These are phyloP conservation scores for Lysandra bellargus DNA, from an alignment of 2,888 invertebrate species.

Conservation along the genomic window DNA sequence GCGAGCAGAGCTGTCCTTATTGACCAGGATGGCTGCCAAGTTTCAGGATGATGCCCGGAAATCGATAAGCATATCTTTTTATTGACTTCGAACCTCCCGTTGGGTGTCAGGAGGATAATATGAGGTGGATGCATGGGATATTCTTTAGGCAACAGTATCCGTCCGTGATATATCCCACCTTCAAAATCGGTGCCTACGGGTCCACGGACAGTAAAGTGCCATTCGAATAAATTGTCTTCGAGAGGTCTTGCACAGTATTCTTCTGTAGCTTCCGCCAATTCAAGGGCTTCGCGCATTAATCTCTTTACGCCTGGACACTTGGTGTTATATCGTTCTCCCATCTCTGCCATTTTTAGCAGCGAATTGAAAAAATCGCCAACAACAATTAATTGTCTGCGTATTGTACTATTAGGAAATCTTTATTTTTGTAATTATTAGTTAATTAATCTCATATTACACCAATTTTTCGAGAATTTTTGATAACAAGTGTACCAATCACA, in stretches of 20 bases:
- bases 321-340: constrained; percentile 73
- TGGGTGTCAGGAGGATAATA: constrained; percentile 95
- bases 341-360: constrained; percentile 58
- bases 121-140: constrained; percentile 99
- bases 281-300: constrained; percentile 94
- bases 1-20: constrained; percentile 95
- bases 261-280: constrained; percentile 92
- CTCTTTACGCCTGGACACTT: constrained; percentile 92
- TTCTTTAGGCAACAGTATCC: constrained; percentile 94
- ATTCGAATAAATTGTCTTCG: constrained; percentile 97
- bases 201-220: constrained; percentile 97
- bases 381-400: not conserved
- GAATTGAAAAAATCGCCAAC: not conserved
- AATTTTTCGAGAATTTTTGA: constrained; percentile 27
- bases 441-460: constrained; percentile 10
- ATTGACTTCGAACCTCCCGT: constrained; percentile 95
- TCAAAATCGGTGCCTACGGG: constrained; percentile 94
- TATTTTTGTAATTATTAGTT: not conserved
- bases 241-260: constrained; percentile 94
- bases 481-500: constrained; percentile 40
- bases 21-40: constrained; percentile 98
- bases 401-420: not conserved
- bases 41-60: constrained; percentile 98
- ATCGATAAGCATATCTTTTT: constrained; percentile 98
- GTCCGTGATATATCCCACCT: constrained; percentile 94